These are phyloP conservation scores for Galago senegalensis DNA, from an alignment of 2,797 vertebrate species.

Conservation along the genomic window DNA sequence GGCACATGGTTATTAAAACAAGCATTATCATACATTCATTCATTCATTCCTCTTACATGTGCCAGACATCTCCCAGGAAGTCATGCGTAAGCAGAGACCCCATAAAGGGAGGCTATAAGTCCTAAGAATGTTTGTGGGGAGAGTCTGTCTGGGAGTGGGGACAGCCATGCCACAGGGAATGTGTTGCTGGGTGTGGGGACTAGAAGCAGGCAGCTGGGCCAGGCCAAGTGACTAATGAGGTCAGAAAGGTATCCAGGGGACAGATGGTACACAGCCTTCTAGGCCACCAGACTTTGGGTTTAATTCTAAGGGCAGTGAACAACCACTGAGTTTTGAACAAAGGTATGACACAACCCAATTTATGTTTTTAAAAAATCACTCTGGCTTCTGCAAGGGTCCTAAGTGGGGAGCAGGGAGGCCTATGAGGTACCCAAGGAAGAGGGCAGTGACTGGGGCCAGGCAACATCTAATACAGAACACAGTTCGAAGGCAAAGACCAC, in stretches of 20 bases:
- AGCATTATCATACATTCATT: background rate
- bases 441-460: background rate
- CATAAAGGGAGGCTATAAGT: background rate
- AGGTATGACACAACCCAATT: background rate
- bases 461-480: background rate
- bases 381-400: background rate
- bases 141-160: background rate
- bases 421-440: background rate
- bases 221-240: constrained; percentile 16
- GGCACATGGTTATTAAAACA: background rate
- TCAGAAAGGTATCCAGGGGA: constrained; percentile 56
- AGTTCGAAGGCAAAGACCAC: background rate
- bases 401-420: rapidly evolving
- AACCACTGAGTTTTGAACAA: constrained; percentile 16
- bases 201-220: constrained; percentile 26
- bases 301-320: background rate
- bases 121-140: background rate
- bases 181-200: background rate
- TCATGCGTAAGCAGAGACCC: background rate
- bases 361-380: background rate
- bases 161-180: background rate
- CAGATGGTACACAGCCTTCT: constrained; percentile 63
- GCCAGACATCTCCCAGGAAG: background rate
- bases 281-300: background rate
- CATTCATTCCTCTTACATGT: background rate